phyloP scores from a whole-genome alignment of 64 coral and sea anemone genomes.

The Astreopora myriophthalma region DNA sequence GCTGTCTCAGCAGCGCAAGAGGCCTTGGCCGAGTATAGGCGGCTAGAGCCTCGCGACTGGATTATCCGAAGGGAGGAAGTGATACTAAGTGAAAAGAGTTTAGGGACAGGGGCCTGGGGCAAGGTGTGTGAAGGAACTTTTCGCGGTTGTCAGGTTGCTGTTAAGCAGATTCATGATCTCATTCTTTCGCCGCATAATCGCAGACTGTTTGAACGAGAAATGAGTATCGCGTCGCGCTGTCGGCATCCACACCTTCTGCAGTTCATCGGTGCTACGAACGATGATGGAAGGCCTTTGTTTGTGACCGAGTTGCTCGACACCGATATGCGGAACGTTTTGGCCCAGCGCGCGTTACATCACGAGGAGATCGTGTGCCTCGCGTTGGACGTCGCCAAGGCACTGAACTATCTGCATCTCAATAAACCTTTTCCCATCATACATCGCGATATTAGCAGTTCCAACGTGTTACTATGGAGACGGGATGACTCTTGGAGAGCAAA shows the following conservation, averaged over 20 bases:
- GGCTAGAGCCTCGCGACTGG: slow-evolving; percentile 95
- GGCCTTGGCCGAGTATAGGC: slow-evolving; percentile 76
- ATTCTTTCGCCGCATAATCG: slow-evolving; percentile 94
- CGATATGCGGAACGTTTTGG: slow-evolving; percentile 74
- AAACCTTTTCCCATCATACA: slow-evolving; percentile 97
- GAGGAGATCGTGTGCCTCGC: slow-evolving; percentile 82
- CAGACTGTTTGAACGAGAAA: slow-evolving; percentile 92
- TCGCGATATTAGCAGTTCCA: slow-evolving; percentile 94
- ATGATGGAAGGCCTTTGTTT: slow-evolving; percentile 79
- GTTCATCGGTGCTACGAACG: slow-evolving; percentile 94
- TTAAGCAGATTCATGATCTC: slow-evolving; percentile 87
- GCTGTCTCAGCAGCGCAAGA: slow-evolving; percentile 67
- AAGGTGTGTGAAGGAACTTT: slow-evolving; percentile 83
- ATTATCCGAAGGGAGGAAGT: slow-evolving; percentile 89
- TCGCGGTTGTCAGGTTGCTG: slow-evolving; percentile 77
- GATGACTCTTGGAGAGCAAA: slow-evolving; percentile 85
- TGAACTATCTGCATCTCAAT: slow-evolving; percentile 94
- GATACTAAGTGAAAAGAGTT: slow-evolving; percentile 28
- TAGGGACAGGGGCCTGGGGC: slow-evolving; percentile 90
- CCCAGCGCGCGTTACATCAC: slow-evolving; percentile 75
- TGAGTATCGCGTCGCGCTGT: slow-evolving; percentile 90
- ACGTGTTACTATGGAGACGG: slow-evolving; percentile 97
- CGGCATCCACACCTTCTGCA: slow-evolving; percentile 90
- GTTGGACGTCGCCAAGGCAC: slow-evolving; percentile 75
- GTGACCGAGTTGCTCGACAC: slow-evolving; percentile 86